Evolutionary conservation across 2,888 invertebrate genomes (phyloP).

Genomic region (Aspidiotus destructor): DNA sequence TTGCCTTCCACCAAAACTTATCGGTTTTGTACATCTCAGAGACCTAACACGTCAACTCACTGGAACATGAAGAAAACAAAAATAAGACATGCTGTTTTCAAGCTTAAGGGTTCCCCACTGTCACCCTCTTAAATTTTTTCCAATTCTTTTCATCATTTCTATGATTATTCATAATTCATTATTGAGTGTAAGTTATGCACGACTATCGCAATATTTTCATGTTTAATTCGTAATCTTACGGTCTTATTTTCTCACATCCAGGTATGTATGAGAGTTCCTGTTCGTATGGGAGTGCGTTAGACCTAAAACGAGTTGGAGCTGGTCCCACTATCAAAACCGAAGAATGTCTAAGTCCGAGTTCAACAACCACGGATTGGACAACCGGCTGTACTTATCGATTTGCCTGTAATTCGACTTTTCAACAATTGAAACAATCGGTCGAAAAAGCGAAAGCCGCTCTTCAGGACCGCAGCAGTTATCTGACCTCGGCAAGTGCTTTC

Average conservation of each 20-base stretch:
- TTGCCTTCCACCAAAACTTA: too few relatives aligned
- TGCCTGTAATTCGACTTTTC: slow-evolving; percentile 74
- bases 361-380: slow-evolving; percentile 32
- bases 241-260: not conserved
- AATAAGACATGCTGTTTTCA: too few relatives aligned
- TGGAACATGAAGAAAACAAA: too few relatives aligned
- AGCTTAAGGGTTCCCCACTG: too few relatives aligned
- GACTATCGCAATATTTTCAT: too few relatives aligned
- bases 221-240: too few relatives aligned
- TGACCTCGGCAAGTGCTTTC: slow-evolving; percentile 63
- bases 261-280: slow-evolving; percentile 86
- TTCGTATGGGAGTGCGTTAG: slow-evolving; percentile 76
- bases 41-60: too few relatives aligned
- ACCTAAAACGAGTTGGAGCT: slow-evolving; percentile 55
- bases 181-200: too few relatives aligned
- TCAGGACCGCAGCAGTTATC: slow-evolving; percentile 60
- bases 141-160: too few relatives aligned
- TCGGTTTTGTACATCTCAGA: too few relatives aligned
- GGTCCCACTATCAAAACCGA: slow-evolving; percentile 44
- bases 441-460: slow-evolving; percentile 82
- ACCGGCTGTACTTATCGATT: slow-evolving; percentile 54
- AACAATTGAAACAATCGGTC: slow-evolving; percentile 79
- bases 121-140: too few relatives aligned
- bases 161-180: too few relatives aligned
- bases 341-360: slow-evolving; percentile 40